These are phyloP conservation scores for Andricus grossulariae DNA, from an alignment of 1,140 invertebrate genomes.

Conservation along the genomic window DNA sequence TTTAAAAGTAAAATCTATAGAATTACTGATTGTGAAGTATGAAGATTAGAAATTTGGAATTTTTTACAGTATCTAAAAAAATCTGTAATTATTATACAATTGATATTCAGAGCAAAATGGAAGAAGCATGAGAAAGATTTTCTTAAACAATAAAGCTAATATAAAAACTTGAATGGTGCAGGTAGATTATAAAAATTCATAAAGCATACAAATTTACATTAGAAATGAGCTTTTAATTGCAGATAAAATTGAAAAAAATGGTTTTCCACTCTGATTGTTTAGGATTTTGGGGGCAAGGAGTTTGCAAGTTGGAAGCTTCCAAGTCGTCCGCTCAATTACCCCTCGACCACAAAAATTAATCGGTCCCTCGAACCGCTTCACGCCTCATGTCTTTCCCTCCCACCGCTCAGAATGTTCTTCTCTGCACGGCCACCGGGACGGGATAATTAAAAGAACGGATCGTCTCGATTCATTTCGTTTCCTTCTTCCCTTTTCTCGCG, in stretches of 20 bases:
- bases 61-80: no score
- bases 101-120: no score
- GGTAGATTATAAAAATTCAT: no score
- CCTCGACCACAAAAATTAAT: conserved; percentile 28
- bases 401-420: not conserved
- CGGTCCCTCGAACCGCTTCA: conserved; percentile 30
- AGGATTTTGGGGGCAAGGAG: not conserved
- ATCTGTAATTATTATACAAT: no score
- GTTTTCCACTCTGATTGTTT: conserved; percentile 13
- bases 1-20: no score
- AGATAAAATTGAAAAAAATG: conserved; percentile 7
- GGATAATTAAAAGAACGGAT: conserved; percentile 29
- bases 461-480: conserved; percentile 11
- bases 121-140: no score
- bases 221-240: not conserved
- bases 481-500: conserved; percentile 12
- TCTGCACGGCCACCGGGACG: conserved; percentile 6
- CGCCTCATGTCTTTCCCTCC: conserved; percentile 1
- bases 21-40: no score
- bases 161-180: not conserved
- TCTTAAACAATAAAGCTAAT: not conserved
- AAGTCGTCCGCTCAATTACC: conserved; percentile 23
- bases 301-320: not conserved
- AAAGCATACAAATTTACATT: not conserved
- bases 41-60: no score